These are phyloP conservation scores for Olivierus martensii DNA, from an alignment of 1,140 invertebrate genomes.

Conservation along the genomic window DNA sequence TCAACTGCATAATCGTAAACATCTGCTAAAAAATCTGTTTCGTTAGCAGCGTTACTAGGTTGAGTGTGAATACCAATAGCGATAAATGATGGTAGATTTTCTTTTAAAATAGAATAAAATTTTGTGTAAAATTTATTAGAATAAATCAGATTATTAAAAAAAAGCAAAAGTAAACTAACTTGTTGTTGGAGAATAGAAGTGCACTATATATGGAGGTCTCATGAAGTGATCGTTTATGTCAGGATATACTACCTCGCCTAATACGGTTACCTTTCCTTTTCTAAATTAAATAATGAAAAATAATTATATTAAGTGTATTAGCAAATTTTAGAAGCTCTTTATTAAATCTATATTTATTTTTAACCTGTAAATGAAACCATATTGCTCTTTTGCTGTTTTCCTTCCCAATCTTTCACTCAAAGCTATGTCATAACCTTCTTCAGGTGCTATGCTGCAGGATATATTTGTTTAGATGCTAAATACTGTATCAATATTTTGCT, in stretches of 20 bases:
- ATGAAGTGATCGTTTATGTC: constrained; percentile 9
- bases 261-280: constrained; percentile 1
- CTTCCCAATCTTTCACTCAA: constrained; percentile 11
- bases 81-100: constrained; percentile 3
- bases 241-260: not conserved
- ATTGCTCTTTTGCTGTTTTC: constrained; percentile 11
- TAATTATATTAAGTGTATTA: too few species aligned
- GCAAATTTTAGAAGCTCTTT: too few species aligned
- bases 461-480: not conserved
- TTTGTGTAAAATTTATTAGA: too few species aligned
- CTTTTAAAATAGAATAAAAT: too few species aligned
- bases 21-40: constrained; percentile 6
- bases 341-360: not conserved
- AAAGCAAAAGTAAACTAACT: constrained; percentile 4
- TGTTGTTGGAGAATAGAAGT: constrained; percentile 7
- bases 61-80: constrained; percentile 10
- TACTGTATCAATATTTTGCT: not conserved
- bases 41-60: constrained; percentile 8
- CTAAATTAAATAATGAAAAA: too few species aligned
- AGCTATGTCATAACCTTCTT: constrained; percentile 1
- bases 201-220: constrained; percentile 9
- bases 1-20: constrained; percentile 9
- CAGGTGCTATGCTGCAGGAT: not conserved
- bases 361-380: constrained; percentile 11
- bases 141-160: not conserved